Evolutionary conservation across 2,113 vertebrate genomes (phyloP).

Genomic region (Pteropus alecto): DNA sequence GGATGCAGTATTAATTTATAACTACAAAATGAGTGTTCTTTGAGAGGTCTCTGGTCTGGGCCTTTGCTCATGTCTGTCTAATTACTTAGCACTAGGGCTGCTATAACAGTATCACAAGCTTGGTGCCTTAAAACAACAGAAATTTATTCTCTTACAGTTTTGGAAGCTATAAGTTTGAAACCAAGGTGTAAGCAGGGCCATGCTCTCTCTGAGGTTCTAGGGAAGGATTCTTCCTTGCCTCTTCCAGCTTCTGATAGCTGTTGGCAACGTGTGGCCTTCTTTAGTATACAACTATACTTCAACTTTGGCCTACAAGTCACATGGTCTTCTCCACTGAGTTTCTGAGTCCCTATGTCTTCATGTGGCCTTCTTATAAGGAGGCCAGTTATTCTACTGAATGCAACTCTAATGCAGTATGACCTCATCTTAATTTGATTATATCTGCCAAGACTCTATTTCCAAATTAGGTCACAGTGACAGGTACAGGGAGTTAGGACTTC

Average conservation of each 20-base stretch:
- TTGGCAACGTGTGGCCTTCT: background rate
- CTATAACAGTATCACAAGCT: background rate
- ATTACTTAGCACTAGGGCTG: too few relatives aligned
- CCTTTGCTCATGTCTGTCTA: too few relatives aligned
- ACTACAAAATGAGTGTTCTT: too few relatives aligned
- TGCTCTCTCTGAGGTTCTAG: background rate
- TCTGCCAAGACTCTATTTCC: background rate
- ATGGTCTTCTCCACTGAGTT: background rate
- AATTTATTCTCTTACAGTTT: background rate
- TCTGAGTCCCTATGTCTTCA: background rate
- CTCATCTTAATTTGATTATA: background rate
- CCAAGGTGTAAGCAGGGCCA: background rate
- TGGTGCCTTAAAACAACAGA: background rate
- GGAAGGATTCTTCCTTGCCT: background rate
- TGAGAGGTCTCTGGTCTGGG: too few relatives aligned
- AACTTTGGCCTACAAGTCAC: background rate
- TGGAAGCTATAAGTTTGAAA: background rate
- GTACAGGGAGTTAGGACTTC: background rate
- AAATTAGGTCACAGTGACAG: background rate
- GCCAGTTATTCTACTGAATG: background rate
- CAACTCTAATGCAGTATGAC: background rate
- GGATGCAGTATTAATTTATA: too few relatives aligned
- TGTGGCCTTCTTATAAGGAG: background rate
- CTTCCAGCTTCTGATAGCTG: background rate
- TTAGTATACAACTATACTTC: background rate